phyloP scores from a whole-genome alignment of 2,888 invertebrate species.

The Laothoe populi region DNA sequence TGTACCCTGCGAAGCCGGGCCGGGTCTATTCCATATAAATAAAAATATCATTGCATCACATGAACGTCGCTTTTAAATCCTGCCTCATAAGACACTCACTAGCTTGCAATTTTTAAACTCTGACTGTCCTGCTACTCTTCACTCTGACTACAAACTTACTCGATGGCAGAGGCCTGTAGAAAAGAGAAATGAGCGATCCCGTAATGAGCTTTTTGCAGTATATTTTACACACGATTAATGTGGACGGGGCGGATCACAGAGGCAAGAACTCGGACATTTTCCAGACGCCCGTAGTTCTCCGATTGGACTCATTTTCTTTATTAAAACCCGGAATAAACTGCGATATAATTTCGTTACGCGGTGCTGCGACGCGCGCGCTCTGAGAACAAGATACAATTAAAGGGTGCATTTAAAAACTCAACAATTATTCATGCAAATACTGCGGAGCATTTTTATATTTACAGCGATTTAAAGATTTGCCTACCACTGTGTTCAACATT shows the following conservation, averaged over 20 bases:
- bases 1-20: too few species aligned
- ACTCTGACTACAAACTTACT: conserved; percentile 12
- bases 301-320: conserved; percentile 68
- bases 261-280: conserved; percentile 60
- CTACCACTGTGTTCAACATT: not conserved
- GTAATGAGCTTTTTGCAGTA: conserved; percentile 56
- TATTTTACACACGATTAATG: conserved; percentile 70
- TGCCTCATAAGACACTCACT: too few species aligned
- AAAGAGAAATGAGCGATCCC: conserved; percentile 37
- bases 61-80: not conserved
- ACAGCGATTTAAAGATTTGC: conserved; percentile 19
- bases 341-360: conserved; percentile 73
- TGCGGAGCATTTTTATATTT: conserved; percentile 26
- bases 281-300: conserved; percentile 55
- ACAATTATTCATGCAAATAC: conserved; percentile 33
- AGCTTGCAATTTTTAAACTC: too few species aligned
- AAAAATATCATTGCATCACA: conserved; percentile 2
- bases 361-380: conserved; percentile 50
- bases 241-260: conserved; percentile 54
- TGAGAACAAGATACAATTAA: conserved; percentile 71
- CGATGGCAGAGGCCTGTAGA: conserved; percentile 36
- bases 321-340: conserved; percentile 81
- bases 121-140: not conserved
- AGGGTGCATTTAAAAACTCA: conserved; percentile 53
- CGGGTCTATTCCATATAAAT: not conserved